A percentile compares a stretch with the other conserved stretches of the same genome.
Evolutionary conservation across 92 coral and sea anemone species (phyloP).

Genomic region (Parazoanthus swiftii): DNA sequence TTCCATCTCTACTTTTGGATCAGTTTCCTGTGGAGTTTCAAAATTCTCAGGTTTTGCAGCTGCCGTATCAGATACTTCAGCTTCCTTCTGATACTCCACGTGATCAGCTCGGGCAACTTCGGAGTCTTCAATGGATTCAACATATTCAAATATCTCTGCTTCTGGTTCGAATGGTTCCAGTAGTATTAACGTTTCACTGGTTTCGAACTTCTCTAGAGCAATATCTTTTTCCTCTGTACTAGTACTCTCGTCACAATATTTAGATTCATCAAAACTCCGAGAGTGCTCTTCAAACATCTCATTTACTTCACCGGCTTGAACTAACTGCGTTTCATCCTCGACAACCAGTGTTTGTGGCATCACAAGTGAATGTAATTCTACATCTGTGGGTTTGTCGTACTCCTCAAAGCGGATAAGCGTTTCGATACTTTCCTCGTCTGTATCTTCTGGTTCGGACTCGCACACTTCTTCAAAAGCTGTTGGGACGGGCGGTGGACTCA

Average conservation of each 20-base stretch:
- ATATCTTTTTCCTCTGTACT: slow-evolving; percentile 34
- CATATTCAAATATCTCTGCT: slow-evolving; percentile 39
- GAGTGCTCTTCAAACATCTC: slow-evolving; percentile 24
- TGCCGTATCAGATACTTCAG: neutral
- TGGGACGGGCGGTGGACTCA: slow-evolving; percentile 32
- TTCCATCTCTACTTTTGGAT: neutral
- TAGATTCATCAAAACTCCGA: neutral
- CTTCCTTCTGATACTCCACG: slow-evolving; percentile 8
- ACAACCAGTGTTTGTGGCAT: slow-evolving; percentile 27
- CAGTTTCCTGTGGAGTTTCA: neutral
- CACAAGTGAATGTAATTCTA: slow-evolving; percentile 18
- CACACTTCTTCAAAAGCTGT: slow-evolving; percentile 38
- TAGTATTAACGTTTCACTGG: slow-evolving; percentile 9
- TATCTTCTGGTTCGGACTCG: slow-evolving; percentile 37
- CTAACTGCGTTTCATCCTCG: slow-evolving; percentile 23
- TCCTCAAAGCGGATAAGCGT: slow-evolving; percentile 28
- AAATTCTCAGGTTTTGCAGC: neutral
- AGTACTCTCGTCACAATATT: neutral
- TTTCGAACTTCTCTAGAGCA: neutral
- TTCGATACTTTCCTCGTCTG: slow-evolving; percentile 30
- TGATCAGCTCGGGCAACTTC: neutral
- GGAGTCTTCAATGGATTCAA: slow-evolving; percentile 33
- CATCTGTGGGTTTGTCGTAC: slow-evolving; percentile 25
- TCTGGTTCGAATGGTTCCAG: slow-evolving; percentile 41
- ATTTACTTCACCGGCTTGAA: slow-evolving; percentile 28